Conservation (phyloP, 2,797 vertebrate species). For the Lateolabrax maculatus region DNA sequence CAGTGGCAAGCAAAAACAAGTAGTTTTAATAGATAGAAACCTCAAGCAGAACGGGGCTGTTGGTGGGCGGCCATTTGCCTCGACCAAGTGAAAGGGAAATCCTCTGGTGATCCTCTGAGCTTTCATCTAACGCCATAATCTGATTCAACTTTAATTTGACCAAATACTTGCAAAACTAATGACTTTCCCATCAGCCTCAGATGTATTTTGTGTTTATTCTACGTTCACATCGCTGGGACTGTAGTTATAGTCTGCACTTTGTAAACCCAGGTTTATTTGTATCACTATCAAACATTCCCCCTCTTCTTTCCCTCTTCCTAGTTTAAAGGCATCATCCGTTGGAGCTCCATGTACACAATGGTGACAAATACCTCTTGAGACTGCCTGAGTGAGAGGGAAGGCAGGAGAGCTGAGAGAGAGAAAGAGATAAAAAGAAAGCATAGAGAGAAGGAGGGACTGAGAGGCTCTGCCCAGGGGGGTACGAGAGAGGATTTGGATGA, state of each 20-base stretch:
- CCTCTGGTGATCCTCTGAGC: too few species aligned
- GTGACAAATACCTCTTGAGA: constrained; percentile 69
- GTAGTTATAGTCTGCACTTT: constrained; percentile 6
- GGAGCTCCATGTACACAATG: constrained; percentile 30
- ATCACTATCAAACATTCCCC: constrained; percentile 10
- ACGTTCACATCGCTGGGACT: too few species aligned
- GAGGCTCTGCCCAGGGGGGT: constrained; percentile 33
- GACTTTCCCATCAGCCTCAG: not conserved
- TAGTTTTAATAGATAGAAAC: too few species aligned
- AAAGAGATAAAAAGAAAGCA: constrained; percentile 19
- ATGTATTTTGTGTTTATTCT: not conserved
- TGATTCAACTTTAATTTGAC: not conserved
- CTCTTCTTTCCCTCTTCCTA: constrained; percentile 6
- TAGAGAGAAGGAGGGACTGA: constrained; percentile 31
- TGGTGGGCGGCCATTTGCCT: too few species aligned
- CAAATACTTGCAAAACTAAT: not conserved
- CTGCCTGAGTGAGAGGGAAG: constrained; percentile 44
- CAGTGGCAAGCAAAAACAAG: too few species aligned
- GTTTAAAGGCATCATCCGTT: constrained; percentile 46
- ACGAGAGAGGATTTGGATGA: constrained; percentile 58
- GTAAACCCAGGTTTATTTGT: constrained; percentile 36
- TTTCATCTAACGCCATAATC: not conserved
- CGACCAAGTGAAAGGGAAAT: too few species aligned
- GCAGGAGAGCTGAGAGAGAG: constrained; percentile 32
- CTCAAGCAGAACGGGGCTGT: too few species aligned